These are phyloP conservation scores for Urosaurus nigricauda DNA, from an alignment of 2,797 vertebrate species.

Conservation along the genomic window DNA sequence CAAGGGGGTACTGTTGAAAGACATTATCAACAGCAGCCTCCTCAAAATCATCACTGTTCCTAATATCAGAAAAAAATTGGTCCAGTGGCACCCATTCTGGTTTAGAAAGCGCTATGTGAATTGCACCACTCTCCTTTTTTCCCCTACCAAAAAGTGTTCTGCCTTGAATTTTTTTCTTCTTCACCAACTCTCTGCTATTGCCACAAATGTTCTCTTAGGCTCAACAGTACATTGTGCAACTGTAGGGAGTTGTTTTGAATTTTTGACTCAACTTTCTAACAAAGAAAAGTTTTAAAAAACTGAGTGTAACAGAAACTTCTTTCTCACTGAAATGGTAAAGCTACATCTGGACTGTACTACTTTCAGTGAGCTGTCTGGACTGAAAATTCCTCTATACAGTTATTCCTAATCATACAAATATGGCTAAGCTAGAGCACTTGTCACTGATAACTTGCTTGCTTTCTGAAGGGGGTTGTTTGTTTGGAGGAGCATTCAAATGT, in stretches of 20 bases:
- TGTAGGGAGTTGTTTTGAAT: not conserved
- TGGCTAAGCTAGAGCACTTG: not conserved
- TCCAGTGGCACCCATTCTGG: not conserved
- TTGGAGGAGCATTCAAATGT: not conserved
- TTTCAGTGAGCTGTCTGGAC: not conserved
- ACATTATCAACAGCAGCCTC: not conserved
- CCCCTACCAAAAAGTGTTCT: not conserved
- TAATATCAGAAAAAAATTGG: not conserved
- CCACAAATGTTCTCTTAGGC: not conserved
- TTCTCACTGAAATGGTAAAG: not conserved
- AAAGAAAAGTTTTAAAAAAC: not conserved
- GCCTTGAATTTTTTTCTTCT: not conserved
- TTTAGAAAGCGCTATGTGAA: not conserved
- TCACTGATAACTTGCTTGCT: not conserved
- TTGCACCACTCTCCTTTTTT: not conserved
- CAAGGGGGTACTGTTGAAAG: not conserved
- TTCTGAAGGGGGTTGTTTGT: not conserved
- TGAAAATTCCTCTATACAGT: not conserved
- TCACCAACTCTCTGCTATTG: not conserved
- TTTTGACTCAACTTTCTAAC: conserved; percentile 28
- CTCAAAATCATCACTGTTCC: not conserved
- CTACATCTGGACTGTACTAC: not conserved
- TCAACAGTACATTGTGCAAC: rapidly evolving
- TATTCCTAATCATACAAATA: not conserved
- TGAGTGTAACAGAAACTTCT: not conserved